phyloP scores from a whole-genome alignment of 2,797 vertebrate species.

The Argya squamiceps region DNA sequence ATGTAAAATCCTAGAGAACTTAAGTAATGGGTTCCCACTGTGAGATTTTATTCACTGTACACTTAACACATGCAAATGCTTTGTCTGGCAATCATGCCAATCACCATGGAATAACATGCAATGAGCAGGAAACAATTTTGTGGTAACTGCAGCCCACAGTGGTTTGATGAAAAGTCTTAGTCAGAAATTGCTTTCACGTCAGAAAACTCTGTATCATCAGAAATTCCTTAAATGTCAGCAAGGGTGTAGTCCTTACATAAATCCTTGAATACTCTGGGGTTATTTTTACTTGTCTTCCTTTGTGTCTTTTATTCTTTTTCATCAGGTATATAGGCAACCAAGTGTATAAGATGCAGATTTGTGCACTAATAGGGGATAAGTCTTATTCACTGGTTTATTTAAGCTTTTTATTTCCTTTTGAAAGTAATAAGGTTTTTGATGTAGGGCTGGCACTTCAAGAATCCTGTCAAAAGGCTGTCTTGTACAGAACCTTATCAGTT shows the following conservation, averaged over 20 bases:
- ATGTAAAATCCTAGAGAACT: neutral
- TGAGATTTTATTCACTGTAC: neutral
- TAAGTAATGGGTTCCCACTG: neutral
- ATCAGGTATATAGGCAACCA: neutral
- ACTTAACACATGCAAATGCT: neutral
- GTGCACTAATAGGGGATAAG: neutral
- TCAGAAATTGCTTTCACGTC: constrained; percentile 7
- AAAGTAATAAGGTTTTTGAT: neutral
- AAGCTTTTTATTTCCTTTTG: neutral
- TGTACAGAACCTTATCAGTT: neutral
- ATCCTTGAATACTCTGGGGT: neutral
- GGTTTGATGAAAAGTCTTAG: neutral
- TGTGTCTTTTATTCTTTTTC: neutral
- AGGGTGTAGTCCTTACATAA: neutral
- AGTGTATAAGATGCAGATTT: neutral
- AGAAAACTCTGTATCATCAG: constrained; percentile 22
- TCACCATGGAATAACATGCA: neutral
- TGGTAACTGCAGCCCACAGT: neutral
- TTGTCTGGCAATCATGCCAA: neutral
- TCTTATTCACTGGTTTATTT: neutral
- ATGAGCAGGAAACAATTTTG: neutral
- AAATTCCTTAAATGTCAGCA: constrained; percentile 36
- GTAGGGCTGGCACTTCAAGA: neutral
- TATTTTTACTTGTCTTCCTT: neutral
- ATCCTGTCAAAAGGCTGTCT: neutral